These are phyloP conservation scores for Gasterosteus aculeatus DNA, from an alignment of 2,113 vertebrate species.

Conservation along the genomic window DNA sequence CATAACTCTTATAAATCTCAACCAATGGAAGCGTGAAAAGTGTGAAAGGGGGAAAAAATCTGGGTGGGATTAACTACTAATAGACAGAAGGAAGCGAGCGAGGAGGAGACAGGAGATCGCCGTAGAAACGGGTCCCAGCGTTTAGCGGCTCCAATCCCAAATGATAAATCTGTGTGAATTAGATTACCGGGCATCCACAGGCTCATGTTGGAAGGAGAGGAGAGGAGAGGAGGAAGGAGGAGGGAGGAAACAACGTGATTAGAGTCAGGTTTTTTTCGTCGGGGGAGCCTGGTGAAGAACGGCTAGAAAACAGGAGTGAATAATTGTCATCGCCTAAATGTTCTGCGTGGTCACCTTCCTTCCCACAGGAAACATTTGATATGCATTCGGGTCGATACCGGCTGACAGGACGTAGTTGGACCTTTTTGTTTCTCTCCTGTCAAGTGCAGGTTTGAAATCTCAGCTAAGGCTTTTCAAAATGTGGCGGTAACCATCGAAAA, in stretches of 20 bases:
- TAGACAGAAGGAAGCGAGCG: neutral
- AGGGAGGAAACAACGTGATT: neutral
- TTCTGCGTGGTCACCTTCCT: neutral
- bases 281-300: neutral
- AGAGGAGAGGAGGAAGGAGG: neutral
- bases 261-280: neutral
- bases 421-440: too few species aligned
- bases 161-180: slow-evolving; percentile 3
- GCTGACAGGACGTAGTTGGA: too few species aligned
- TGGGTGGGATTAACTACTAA: too few species aligned
- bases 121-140: slow-evolving; percentile 1
- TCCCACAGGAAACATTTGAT: neutral
- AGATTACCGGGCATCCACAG: slow-evolving; percentile 9
- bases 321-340: neutral
- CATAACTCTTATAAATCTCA: too few species aligned
- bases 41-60: too few species aligned
- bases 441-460: too few species aligned
- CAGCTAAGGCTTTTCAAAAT: too few species aligned
- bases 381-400: too few species aligned
- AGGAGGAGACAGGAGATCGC: neutral
- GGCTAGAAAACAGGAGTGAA: neutral
- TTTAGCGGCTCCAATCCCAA: slow-evolving; percentile 20
- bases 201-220: neutral
- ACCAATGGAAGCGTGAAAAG: too few species aligned
- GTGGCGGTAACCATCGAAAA: too few species aligned